Evolutionary conservation across 2,888 invertebrate species (phyloP).

Genomic region (Hesperia comma): DNA sequence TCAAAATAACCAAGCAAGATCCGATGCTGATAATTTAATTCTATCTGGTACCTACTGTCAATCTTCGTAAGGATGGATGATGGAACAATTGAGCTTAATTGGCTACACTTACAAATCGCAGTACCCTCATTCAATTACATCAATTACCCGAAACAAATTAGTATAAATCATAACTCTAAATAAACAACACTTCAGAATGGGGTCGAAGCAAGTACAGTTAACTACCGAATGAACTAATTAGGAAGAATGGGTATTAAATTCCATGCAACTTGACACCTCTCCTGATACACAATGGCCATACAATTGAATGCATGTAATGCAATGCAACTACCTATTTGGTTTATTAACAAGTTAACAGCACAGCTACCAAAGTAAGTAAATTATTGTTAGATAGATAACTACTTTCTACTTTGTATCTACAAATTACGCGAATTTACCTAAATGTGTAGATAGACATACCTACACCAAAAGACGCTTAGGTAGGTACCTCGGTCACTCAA

Average conservation of each 20-base stretch:
- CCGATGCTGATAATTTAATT: not conserved
- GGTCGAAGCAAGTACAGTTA: conserved; percentile 6
- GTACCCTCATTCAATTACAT: conserved; percentile 5
- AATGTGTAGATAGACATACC: too few relatives aligned
- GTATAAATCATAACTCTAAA: conserved; percentile 8
- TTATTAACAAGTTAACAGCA: too few relatives aligned
- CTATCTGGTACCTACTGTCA: not conserved
- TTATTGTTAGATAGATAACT: too few relatives aligned
- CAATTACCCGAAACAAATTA: conserved; percentile 12
- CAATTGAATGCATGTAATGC: not conserved
- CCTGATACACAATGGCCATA: not conserved
- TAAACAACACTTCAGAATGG: not conserved
- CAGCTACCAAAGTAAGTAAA: too few relatives aligned
- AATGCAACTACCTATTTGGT: too few relatives aligned
- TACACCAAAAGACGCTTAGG: too few relatives aligned
- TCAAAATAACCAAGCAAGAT: not conserved
- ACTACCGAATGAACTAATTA: conserved; percentile 8
- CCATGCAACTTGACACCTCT: conserved; percentile 12
- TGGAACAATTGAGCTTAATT: conserved; percentile 23
- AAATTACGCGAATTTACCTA: too few relatives aligned
- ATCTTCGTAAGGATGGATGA: not conserved
- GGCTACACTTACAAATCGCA: conserved; percentile 15
- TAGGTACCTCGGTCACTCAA: too few relatives aligned
- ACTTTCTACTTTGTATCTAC: too few relatives aligned
- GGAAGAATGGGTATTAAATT: conserved; percentile 13